Percentiles rank a stretch among this genome's conserved stretches.
Evolutionary conservation across 2,888 invertebrate species (phyloP).

Genomic region (Diaperis boleti): DNA sequence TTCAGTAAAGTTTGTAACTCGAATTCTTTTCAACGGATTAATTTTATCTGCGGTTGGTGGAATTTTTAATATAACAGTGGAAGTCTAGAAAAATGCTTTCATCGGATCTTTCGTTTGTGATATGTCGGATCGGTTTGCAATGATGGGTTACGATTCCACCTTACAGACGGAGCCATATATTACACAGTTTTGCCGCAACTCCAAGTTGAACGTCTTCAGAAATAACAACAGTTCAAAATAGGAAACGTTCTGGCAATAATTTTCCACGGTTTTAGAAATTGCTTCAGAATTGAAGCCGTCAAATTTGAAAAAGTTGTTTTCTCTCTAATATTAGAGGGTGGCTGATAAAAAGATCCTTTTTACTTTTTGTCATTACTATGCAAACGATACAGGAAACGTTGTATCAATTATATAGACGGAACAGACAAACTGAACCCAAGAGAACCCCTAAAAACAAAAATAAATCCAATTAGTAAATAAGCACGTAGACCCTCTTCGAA

Average conservation of each 20-base stretch:
- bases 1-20: constrained; percentile 47
- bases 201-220: constrained; percentile 23
- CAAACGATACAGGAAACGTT: no score
- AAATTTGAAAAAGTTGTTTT: no score
- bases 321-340: no score
- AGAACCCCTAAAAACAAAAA: constrained; percentile 32
- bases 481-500: constrained; percentile 24
- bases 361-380: no score
- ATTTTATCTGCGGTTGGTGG: constrained; percentile 50
- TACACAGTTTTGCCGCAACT: constrained; percentile 22
- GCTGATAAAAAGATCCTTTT: no score
- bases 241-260: constrained; percentile 30
- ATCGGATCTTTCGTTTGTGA: constrained; percentile 9
- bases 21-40: constrained; percentile 47
- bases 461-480: constrained; percentile 40
- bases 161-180: constrained; percentile 11
- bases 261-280: no score
- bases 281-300: no score
- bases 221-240: constrained; percentile 33
- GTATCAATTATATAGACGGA: no score
- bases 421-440: constrained; percentile 11
- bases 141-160: constrained; percentile 7
- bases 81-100: constrained; percentile 27
- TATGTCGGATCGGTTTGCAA: constrained; percentile 18
- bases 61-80: constrained; percentile 52